Conservation (phyloP, 2,888 invertebrate species). For the Apamea crenata region DNA sequence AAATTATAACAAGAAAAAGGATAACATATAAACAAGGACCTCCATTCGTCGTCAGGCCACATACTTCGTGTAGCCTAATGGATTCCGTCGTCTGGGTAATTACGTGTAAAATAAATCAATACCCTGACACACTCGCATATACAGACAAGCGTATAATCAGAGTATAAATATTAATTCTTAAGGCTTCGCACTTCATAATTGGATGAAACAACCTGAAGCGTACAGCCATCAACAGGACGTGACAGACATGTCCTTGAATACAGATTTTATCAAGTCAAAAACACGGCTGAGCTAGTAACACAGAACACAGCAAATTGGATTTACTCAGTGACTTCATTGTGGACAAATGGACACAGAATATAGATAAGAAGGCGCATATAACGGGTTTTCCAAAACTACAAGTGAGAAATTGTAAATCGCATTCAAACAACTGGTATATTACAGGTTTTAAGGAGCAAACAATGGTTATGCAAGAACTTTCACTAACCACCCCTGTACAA, state of each 20-base stretch:
- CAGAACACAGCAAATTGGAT: slow-evolving; percentile 69
- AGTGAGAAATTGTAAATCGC: slow-evolving; percentile 22
- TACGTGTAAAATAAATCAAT: slow-evolving; percentile 31
- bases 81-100: slow-evolving; percentile 21
- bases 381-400: slow-evolving; percentile 49
- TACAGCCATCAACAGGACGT: slow-evolving; percentile 26
- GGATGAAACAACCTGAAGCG: slow-evolving; percentile 28
- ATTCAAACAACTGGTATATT: slow-evolving; percentile 41
- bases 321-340: slow-evolving; percentile 80
- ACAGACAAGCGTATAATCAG: slow-evolving; percentile 16
- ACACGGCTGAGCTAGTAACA: slow-evolving; percentile 66
- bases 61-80: slow-evolving; percentile 14
- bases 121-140: background rate
- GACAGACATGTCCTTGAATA: slow-evolving; percentile 49
- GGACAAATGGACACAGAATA: slow-evolving; percentile 71
- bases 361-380: slow-evolving; percentile 61
- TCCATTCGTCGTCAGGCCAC: slow-evolving; percentile 16
- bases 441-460: slow-evolving; percentile 70
- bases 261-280: slow-evolving; percentile 45
- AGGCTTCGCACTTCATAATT: slow-evolving; percentile 25
- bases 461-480: slow-evolving; percentile 76
- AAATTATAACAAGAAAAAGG: slow-evolving; percentile 26
- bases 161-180: slow-evolving; percentile 19
- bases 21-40: slow-evolving; percentile 9
- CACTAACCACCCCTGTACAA: slow-evolving; percentile 71